Percentiles rank a stretch among this genome's conserved stretches.
Evolutionary conservation across 2,888 invertebrate genomes (phyloP).

Genomic region (Saturnia pavonia): DNA sequence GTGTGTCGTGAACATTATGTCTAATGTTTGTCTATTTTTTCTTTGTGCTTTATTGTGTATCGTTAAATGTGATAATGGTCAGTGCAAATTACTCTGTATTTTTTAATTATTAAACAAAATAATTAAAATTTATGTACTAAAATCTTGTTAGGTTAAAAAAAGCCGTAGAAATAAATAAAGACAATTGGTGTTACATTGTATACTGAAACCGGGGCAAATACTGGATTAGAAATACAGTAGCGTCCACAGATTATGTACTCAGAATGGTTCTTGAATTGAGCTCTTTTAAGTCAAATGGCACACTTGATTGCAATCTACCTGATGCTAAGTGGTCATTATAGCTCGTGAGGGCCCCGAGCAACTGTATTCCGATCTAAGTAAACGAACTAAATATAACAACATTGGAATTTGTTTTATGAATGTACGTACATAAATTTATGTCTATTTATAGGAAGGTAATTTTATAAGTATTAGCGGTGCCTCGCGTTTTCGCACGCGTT

Average conservation of each 20-base stretch:
- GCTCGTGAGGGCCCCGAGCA: too few species aligned
- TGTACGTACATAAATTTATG: too few species aligned
- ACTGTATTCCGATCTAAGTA: too few species aligned
- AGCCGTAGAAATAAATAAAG: not conserved
- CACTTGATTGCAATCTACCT: not conserved
- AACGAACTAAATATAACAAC: too few species aligned
- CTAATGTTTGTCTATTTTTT: not conserved
- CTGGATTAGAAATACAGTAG: not conserved
- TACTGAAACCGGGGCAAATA: not conserved
- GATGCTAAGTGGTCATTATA: not conserved
- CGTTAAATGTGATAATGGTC: slow-evolving; percentile 8
- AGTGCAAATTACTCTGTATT: not conserved
- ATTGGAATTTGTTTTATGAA: too few species aligned
- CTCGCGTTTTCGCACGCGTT: too few species aligned
- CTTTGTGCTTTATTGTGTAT: not conserved
- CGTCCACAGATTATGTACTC: not conserved
- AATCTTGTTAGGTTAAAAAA: not conserved
- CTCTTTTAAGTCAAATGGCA: not conserved
- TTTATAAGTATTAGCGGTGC: too few species aligned
- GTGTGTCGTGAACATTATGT: not conserved
- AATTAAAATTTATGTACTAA: not conserved
- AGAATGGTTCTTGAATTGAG: not conserved
- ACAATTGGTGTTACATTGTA: not conserved
- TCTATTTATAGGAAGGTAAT: too few species aligned
- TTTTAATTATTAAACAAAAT: not conserved